Evolutionary conservation across 2,888 invertebrate species (phyloP).

Genomic region (Gnatocerus cornutus): DNA sequence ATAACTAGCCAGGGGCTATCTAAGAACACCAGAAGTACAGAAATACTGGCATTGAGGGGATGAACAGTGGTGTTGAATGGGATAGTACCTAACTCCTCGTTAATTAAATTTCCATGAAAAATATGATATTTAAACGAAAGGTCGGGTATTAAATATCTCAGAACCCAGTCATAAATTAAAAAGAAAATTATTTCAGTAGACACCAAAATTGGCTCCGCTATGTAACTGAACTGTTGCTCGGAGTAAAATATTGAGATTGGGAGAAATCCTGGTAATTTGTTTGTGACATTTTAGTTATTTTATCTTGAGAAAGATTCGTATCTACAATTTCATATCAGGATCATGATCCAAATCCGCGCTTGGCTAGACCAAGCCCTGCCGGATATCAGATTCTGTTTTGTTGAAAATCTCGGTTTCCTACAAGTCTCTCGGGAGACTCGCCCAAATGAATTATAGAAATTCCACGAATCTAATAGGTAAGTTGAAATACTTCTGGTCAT

Average conservation of each 20-base stretch:
- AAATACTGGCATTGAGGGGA: not conserved
- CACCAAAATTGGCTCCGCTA: too few species aligned
- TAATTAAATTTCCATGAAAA: too few species aligned
- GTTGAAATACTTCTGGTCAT: slow-evolving; percentile 8
- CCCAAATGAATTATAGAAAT: slow-evolving; percentile 33
- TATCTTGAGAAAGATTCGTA: slow-evolving; percentile 13
- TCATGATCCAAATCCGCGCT: slow-evolving; percentile 9
- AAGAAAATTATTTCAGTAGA: too few species aligned
- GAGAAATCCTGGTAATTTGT: slow-evolving; percentile 3
- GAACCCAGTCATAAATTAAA: too few species aligned
- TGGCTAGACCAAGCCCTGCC: not conserved
- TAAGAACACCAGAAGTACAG: not conserved
- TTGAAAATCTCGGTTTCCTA: slow-evolving; percentile 34
- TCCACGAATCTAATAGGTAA: slow-evolving; percentile 11
- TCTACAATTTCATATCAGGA: slow-evolving; percentile 4
- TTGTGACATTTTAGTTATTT: slow-evolving; percentile 10
- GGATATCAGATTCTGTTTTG: slow-evolving; percentile 21
- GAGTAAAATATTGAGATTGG: slow-evolving; percentile 9
- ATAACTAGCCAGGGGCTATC: not conserved
- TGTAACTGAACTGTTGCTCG: not conserved
- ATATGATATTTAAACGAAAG: too few species aligned
- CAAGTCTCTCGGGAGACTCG: slow-evolving; percentile 12
- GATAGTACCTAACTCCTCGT: too few species aligned
- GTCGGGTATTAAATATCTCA: too few species aligned
- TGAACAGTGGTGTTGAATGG: too few species aligned